Evolutionary conservation across 2,888 invertebrate genomes (phyloP).

Genomic region (Aphidoletes aphidimyza): DNA sequence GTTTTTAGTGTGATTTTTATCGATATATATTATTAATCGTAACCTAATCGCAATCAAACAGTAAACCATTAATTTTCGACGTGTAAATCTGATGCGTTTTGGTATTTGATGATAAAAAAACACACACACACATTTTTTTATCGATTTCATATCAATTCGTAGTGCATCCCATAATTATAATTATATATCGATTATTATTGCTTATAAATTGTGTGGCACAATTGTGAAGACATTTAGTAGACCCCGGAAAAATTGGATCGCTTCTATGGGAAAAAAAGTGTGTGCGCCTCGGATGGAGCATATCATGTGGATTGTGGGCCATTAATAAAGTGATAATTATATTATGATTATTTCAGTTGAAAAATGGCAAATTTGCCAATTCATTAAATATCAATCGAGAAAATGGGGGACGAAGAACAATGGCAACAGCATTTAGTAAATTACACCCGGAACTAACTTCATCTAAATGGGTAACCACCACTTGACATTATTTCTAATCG

Average conservation of each 20-base stretch:
- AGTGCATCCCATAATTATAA: not conserved
- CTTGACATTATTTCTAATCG: not conserved
- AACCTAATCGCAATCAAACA: not conserved
- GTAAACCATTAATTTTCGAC: conserved; percentile 6
- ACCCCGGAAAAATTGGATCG: too few species aligned
- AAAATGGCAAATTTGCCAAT: not conserved
- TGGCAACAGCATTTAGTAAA: too few species aligned
- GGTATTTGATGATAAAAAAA: not conserved
- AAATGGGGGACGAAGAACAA: too few species aligned
- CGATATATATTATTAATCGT: not conserved
- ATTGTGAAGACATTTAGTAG: too few species aligned
- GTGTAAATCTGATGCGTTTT: not conserved
- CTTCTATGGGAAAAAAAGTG: too few species aligned
- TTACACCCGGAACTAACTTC: too few species aligned
- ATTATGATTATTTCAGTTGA: not conserved
- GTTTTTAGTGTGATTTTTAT: not conserved
- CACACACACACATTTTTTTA: too few species aligned
- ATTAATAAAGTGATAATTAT: not conserved
- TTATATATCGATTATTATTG: conserved; percentile 20
- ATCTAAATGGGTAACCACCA: too few species aligned
- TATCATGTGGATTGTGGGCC: too few species aligned
- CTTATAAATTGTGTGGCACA: not conserved
- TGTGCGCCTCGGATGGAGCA: too few species aligned
- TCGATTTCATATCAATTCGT: not conserved
- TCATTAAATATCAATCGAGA: not conserved